phyloP scores from a whole-genome alignment of 2,888 invertebrate species.

The Zaprionus lineosus region DNA sequence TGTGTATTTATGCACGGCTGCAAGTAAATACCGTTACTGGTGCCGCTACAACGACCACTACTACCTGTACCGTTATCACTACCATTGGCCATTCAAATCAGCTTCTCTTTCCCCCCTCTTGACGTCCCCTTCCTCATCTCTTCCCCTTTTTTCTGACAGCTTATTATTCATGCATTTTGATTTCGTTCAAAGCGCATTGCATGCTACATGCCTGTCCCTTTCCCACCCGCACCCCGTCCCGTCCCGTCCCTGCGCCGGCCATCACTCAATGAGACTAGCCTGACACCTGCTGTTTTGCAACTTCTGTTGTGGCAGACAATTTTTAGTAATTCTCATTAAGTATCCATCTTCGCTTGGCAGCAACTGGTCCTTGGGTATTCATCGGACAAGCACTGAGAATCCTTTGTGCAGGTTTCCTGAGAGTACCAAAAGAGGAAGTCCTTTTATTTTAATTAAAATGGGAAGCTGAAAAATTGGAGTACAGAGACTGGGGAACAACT shows the following conservation, averaged over 20 bases:
- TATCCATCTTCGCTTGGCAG: conserved; percentile 15
- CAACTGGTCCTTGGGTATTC: conserved; percentile 10
- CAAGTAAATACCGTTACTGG: conserved; percentile 42
- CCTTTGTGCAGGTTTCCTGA: too few relatives aligned
- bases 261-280: not conserved
- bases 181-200: conserved; percentile 68
- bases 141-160: conserved; percentile 18
- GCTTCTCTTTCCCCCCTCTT: not conserved
- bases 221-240: not conserved
- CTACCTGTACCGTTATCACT: too few relatives aligned
- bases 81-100: conserved; percentile 22
- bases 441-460: not conserved
- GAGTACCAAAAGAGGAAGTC: not conserved
- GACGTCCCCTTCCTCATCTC: too few relatives aligned
- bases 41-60: conserved; percentile 22
- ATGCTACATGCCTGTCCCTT: conserved; percentile 29
- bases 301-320: conserved; percentile 25
- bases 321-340: conserved; percentile 30
- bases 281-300: conserved; percentile 51
- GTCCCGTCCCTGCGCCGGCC: not conserved
- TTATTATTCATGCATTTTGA: conserved; percentile 64
- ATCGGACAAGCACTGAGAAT: too few relatives aligned
- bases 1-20: conserved; percentile 47
- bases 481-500: too few relatives aligned
- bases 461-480: too few relatives aligned